Percentiles rank a stretch among this genome's conserved stretches.
phyloP scores from a whole-genome alignment of 2,888 invertebrate genomes.

The Chesias legatella region DNA sequence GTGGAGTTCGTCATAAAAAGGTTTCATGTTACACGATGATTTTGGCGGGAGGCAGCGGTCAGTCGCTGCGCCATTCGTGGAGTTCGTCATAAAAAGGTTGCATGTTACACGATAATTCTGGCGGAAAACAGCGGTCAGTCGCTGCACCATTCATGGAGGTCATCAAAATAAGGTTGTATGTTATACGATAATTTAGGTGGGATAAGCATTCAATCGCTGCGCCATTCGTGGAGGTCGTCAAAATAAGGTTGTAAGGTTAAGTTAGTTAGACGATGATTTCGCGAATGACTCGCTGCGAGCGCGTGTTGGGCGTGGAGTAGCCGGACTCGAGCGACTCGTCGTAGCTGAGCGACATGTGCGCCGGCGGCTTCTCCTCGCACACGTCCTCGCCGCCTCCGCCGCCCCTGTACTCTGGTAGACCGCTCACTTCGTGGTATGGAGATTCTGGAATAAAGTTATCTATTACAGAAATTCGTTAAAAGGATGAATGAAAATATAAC shows the following conservation, averaged over 20 bases:
- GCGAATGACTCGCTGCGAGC: slow-evolving; percentile 94
- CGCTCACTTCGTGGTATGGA: slow-evolving; percentile 96
- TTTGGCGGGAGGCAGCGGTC: no score
- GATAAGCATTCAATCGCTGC: no score
- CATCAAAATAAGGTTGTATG: no score
- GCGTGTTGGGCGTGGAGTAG: slow-evolving; percentile 95
- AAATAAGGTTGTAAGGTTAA: not conserved
- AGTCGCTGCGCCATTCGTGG: no score
- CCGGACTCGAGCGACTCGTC: slow-evolving; percentile 96
- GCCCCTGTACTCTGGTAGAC: slow-evolving; percentile 87
- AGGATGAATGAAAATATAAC: not conserved
- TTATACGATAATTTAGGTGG: no score
- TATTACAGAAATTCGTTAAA: slow-evolving; percentile 16
- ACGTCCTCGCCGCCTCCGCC: slow-evolving; percentile 84
- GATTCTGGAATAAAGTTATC: slow-evolving; percentile 83
- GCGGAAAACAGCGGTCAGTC: no score
- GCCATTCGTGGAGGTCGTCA: no score
- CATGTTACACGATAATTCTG: no score
- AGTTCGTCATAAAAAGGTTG: no score
- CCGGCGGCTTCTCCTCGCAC: slow-evolving; percentile 91
- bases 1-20: no score
- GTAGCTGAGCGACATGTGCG: slow-evolving; percentile 92
- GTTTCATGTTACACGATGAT: no score
- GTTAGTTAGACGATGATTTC: slow-evolving; percentile 95
- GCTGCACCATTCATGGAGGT: no score